Evolutionary conservation across 2,888 invertebrate species (phyloP), one percentile per base, ranked within the genome.

Genomic region (Callosobruchus maculatus): DNA sequence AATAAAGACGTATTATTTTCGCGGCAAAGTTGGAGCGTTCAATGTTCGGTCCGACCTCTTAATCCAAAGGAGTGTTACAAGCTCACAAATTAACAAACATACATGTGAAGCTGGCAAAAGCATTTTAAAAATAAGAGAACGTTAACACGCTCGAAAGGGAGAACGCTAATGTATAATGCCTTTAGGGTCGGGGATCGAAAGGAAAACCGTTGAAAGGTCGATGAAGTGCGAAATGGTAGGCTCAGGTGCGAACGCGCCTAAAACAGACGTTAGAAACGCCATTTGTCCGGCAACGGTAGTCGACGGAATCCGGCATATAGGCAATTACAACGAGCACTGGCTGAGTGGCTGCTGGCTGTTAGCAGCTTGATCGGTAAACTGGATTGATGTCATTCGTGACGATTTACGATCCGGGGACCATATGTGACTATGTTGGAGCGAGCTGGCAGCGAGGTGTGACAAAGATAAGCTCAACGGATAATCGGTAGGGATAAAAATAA

Each of bases 201-300:
- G 49, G 49, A 49, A 49, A 26, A 71, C 49, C 31, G 71, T 49
- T 71, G 30, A 71, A 71, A 71, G 71, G 71, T 68, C 76, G 74
- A 76, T 81, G 82, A 82, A 82, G 81, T 82, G 82, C 76, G 68
- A 77, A 79, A 80, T 78, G 74, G 77, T 77, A 74, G 78, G 77
- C 81, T 81, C 82, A 81, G 79, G 76, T 73, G 49, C 49, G 77
- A 77, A 79, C 80, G 81, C 82, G 81, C 82, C 81, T 81, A 81
- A 82, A 80, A 80, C 74, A 77, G 77, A 79, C 78, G 79, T 82
- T 79, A 79, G 77, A 78, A 77, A 81, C 82, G 78, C 82, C 81
- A 79, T 81, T 81, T 78, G 79, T 79, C 78, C 77, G 77, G 79
- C 49, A 49, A 49, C 49, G 49, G 49, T 18, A 49, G 49, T 18